Percentiles rank a stretch among this genome's conserved stretches.
Evolutionary conservation across 2,113 vertebrate genomes (phyloP).

Genomic region (Colius striatus): DNA sequence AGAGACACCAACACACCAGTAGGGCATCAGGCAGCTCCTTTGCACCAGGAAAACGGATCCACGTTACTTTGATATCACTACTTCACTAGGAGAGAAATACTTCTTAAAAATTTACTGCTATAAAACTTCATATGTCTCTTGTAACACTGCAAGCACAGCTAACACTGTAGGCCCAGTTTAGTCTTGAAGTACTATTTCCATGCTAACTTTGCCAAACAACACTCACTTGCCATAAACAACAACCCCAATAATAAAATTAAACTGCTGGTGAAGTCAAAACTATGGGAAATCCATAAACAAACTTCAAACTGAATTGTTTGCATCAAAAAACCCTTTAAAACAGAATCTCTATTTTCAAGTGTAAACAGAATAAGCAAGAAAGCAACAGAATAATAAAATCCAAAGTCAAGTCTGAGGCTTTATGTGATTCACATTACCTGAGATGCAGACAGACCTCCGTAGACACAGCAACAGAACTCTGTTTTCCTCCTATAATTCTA

Average conservation of each 20-base stretch:
- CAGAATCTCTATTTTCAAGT: neutral
- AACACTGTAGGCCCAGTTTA: neutral
- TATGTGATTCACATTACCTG: neutral
- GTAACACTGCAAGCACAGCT: neutral
- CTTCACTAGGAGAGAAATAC: neutral
- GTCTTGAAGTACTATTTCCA: neutral
- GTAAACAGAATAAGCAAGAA: neutral
- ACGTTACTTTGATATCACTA: neutral
- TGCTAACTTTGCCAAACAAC: neutral
- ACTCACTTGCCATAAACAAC: neutral
- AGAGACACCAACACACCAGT: neutral
- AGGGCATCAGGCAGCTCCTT: neutral
- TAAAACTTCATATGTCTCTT: neutral
- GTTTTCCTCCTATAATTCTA: neutral
- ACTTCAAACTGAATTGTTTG: neutral
- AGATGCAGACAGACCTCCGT: neutral
- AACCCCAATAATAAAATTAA: neutral
- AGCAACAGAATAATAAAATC: neutral
- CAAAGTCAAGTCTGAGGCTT: neutral
- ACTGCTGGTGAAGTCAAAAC: neutral
- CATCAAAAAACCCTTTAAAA: neutral
- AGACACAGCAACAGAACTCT: neutral
- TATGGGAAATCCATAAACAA: neutral
- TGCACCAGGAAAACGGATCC: neutral
- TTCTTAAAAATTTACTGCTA: neutral